Conservation (phyloP, 2,888 invertebrate species). For the Strigamia crassipes region DNA sequence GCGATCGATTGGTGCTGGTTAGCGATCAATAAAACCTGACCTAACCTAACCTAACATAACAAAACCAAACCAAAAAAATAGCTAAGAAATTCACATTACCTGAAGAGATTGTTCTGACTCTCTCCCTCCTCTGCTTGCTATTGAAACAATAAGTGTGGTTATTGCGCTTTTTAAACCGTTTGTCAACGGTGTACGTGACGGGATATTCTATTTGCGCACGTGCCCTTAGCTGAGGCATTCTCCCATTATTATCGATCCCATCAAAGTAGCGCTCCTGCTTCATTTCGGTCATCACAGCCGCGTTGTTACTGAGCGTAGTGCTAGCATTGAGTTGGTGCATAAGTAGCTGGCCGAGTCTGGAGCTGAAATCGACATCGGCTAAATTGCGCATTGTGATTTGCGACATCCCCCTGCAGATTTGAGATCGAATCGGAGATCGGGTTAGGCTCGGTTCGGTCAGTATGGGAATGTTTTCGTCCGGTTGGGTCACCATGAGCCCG, state of each 20-base stretch:
- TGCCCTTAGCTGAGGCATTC: neutral
- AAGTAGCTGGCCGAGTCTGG: neutral
- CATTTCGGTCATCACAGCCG: neutral
- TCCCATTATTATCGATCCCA: neutral
- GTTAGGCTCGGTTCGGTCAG: neutral
- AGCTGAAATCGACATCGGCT: neutral
- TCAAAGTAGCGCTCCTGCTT: neutral
- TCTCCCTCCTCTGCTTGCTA: neutral
- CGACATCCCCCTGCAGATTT: neutral
- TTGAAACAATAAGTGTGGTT: neutral
- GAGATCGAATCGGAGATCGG: neutral
- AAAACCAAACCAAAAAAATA: no score
- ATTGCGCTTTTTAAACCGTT: neutral
- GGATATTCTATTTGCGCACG: neutral
- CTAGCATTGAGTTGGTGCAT: neutral
- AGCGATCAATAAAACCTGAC: no score
- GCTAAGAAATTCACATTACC: neutral
- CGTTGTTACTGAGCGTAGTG: neutral
- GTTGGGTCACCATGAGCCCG: neutral
- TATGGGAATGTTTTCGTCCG: neutral
- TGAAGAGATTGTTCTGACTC: neutral
- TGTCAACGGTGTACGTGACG: neutral
- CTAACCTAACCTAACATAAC: no score
- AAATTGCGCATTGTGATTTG: neutral
- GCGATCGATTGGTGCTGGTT: no score